Evolutionary conservation across 1,140 invertebrate genomes (phyloP).

Genomic region (Pomacea maculata): DNA sequence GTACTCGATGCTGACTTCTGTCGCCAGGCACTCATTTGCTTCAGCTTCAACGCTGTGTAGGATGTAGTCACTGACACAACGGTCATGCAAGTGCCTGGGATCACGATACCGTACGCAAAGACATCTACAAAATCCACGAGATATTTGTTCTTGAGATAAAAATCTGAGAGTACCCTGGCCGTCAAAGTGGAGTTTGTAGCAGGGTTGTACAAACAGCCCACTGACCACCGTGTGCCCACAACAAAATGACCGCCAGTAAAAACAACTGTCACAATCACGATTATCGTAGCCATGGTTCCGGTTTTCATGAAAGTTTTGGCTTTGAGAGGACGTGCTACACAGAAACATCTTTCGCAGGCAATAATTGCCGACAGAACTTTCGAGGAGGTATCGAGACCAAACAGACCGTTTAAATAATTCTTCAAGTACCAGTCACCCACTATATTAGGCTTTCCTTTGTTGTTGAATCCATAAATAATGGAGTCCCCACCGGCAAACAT

Average conservation of each 20-base stretch:
- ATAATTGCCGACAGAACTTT: background rate
- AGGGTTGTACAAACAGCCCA: background rate
- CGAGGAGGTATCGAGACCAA: background rate
- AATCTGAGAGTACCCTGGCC: background rate
- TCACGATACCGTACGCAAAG: background rate
- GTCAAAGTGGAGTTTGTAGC: background rate
- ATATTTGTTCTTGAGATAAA: slow-evolving; percentile 1
- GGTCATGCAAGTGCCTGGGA: background rate
- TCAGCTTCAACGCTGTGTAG: background rate
- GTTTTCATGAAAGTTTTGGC: background rate
- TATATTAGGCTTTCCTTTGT: background rate
- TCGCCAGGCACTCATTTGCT: background rate
- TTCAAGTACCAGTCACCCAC: background rate
- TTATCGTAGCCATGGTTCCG: background rate
- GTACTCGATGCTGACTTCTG: too few species aligned
- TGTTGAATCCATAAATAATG: background rate
- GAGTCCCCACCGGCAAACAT: background rate
- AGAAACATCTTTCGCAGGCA: slow-evolving; percentile 10
- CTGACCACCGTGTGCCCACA: background rate
- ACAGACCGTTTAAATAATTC: background rate
- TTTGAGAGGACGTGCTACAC: slow-evolving; percentile 3
- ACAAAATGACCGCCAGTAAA: background rate
- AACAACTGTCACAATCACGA: background rate
- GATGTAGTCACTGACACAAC: background rate
- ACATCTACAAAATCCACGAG: slow-evolving; percentile 1